A percentile compares a stretch with the other conserved stretches of the same genome.
Conservation (phyloP, 2,113 vertebrate genomes). For the Cinclus cinclus region DNA sequence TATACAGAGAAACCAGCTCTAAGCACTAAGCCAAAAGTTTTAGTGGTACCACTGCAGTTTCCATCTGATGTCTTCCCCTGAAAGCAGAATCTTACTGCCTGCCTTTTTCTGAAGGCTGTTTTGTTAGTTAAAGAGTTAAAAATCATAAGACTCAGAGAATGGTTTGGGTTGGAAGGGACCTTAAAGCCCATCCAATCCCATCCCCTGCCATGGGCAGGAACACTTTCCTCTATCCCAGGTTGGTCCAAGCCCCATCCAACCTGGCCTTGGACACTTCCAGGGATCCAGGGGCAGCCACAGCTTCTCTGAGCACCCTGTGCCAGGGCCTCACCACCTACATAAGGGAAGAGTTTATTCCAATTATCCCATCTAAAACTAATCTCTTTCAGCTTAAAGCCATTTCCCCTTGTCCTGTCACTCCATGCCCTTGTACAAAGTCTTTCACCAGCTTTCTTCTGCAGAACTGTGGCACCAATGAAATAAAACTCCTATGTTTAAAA, state of each 20-base stretch:
- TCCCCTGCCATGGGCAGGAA: background rate
- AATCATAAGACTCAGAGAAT: background rate
- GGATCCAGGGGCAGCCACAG: background rate
- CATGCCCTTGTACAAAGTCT: background rate
- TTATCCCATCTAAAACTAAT: background rate
- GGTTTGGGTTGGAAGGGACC: background rate
- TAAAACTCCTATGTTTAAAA: background rate
- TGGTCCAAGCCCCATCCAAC: fast-evolving
- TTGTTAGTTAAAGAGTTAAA: background rate
- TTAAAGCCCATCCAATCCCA: background rate
- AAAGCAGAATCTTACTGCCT: background rate
- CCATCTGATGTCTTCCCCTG: background rate
- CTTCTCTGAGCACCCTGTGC: background rate
- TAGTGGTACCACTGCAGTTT: background rate
- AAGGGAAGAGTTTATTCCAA: background rate
- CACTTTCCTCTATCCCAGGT: fast-evolving
- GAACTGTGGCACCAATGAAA: background rate
- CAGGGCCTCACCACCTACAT: background rate
- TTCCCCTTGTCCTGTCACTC: background rate
- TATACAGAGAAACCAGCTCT: background rate
- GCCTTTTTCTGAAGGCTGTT: background rate
- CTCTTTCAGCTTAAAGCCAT: background rate
- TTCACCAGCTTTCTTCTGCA: background rate
- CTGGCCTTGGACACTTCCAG: background rate
- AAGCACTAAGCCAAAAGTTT: background rate